These are phyloP conservation scores for Druon quercuslanigerum DNA, from an alignment of 1,140 invertebrate species.

Conservation along the genomic window DNA sequence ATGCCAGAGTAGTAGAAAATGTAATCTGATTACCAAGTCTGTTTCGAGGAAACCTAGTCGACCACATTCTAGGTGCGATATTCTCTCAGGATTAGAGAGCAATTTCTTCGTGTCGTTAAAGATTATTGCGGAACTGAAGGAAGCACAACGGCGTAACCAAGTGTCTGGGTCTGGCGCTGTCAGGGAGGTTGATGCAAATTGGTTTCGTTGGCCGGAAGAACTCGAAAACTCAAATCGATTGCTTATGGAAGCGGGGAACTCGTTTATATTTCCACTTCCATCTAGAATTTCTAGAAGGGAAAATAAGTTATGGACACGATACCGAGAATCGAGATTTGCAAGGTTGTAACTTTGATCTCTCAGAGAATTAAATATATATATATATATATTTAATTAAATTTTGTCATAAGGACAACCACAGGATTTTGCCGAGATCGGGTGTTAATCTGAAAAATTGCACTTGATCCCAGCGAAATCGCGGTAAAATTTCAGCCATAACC, in stretches of 20 bases:
- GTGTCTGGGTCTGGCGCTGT: conserved; percentile 1
- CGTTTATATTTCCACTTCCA: conserved; percentile 3
- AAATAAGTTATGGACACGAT: not conserved
- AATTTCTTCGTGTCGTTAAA: conserved; percentile 8
- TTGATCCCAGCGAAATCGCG: no score
- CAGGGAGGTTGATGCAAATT: conserved; percentile 14
- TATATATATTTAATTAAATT: no score
- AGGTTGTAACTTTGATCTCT: not conserved
- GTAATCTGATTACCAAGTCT: not conserved
- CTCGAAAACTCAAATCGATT: conserved; percentile 17
- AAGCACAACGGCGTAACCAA: not conserved
- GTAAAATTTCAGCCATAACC: no score
- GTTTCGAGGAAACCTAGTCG: not conserved
- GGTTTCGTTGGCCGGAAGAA: conserved; percentile 9
- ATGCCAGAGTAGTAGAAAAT: not conserved
- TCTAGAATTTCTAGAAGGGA: not conserved
- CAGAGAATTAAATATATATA: no score
- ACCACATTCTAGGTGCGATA: not conserved
- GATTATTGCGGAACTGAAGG: conserved; percentile 13
- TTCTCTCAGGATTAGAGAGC: conserved; percentile 12
- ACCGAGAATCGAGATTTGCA: not conserved
- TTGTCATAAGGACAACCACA: no score
- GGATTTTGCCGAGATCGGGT: no score
- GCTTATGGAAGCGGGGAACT: not conserved
- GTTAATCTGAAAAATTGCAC: no score